Base-by-base conservation (phyloP, 2,888 invertebrate genomes). In the Sesia apiformis region DNA sequence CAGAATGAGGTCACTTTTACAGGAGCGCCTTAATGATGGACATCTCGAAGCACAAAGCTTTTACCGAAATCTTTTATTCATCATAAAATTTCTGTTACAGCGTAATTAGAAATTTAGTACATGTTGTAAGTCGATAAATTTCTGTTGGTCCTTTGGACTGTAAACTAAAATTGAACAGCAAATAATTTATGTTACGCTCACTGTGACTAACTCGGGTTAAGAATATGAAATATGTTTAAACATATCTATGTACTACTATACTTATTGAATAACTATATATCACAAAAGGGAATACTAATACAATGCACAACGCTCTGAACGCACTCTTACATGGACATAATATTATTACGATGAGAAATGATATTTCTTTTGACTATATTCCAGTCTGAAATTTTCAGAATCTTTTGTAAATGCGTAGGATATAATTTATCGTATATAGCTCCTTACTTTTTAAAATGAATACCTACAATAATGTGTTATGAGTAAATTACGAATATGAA, bases 41-140 rank as follows among this genome's bases (percentile, higher is more conserved):
- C 8, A 46, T 40, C 50, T 53, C 40, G 55, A 52, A 55, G 23
- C 23, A 23, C 1, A 23, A 23, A 23, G 23, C 23, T 23, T n/a
- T 23, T 23, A 23, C 23, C 23, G 23, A 23, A 23, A 23, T 23
- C 55, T 38, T 56, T 8, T 56, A 60, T 60, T 57, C 55, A 60
- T 41, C 52, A 54, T 54, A 38, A 59, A 55, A 53, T 69, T 69
- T 69, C 57, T 69, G 65, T 70, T 68, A 61, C 69, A 70, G 69
- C 64, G 51, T 42, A 39, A 53, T 41, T 46, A 46, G 46, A 46
- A 4, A 46, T 39, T 55, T 53, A 4, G 38, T 40, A 51, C 7
- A 54, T 38, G 43, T 55, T 58, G 56, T 56, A 58, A 58, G 58
- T 56, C 43, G 52, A 53, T 50, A 7, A 43, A 53, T 52, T n/a